These are phyloP conservation scores for Myotis yumanensis DNA, from an alignment of 2,113 vertebrate genomes.

Conservation along the genomic window DNA sequence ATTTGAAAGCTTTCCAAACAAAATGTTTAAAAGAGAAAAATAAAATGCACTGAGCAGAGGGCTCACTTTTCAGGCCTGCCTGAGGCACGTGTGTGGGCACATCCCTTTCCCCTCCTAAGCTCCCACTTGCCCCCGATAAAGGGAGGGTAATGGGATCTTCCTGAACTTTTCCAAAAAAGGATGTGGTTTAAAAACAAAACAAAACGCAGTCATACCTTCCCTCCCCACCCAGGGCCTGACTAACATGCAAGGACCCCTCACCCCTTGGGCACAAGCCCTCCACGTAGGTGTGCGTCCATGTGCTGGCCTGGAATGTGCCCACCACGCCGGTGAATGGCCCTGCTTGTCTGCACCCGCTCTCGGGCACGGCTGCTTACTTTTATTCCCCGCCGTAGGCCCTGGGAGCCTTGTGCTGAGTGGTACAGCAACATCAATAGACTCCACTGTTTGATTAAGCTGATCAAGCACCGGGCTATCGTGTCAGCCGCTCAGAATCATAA, in stretches of 20 bases:
- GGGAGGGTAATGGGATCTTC: neutral
- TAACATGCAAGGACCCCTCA: neutral
- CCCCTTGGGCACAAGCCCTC: no score
- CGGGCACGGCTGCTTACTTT: neutral
- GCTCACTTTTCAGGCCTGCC: neutral
- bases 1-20: neutral
- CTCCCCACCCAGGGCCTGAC: neutral
- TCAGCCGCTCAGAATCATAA: conserved; percentile 40
- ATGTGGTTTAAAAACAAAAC: neutral
- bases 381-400: neutral
- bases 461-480: conserved; percentile 39
- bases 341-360: neutral
- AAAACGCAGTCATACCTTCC: neutral
- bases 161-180: neutral
- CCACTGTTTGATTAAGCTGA: conserved; percentile 35
- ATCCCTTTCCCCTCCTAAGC: neutral
- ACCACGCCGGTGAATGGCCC: neutral
- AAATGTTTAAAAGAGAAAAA: neutral
- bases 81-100: neutral
- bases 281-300: neutral
- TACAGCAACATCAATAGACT: neutral
- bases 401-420: neutral
- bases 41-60: neutral
- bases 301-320: neutral
- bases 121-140: neutral